Evolutionary conservation across 2,113 vertebrate species (phyloP).

Genomic region (Aix galericulata): DNA sequence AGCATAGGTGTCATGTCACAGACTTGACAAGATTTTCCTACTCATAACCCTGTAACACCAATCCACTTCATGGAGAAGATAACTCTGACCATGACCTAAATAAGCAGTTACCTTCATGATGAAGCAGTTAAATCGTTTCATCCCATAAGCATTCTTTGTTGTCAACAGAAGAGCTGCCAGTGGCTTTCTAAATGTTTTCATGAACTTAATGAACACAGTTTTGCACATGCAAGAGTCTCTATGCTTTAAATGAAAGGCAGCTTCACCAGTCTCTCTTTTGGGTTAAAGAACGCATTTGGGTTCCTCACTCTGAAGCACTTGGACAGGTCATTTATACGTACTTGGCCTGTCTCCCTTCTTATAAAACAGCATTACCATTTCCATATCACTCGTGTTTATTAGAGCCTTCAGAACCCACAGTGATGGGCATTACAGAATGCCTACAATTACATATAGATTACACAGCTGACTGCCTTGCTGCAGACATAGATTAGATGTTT

Average conservation of each 20-base stretch:
- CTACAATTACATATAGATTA: background rate
- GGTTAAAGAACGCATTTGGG: background rate
- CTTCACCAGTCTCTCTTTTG: background rate
- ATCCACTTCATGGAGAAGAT: background rate
- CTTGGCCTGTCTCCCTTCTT: background rate
- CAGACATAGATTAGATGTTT: background rate
- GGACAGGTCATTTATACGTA: background rate
- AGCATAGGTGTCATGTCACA: background rate
- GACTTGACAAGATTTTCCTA: background rate
- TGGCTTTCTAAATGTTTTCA: background rate
- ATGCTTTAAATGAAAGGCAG: background rate
- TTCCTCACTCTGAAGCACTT: background rate
- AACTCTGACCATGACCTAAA: background rate
- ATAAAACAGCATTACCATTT: background rate
- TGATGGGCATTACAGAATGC: background rate
- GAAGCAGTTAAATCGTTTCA: background rate
- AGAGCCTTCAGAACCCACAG: background rate
- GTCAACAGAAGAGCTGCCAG: background rate
- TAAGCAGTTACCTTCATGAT: background rate
- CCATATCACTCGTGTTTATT: background rate
- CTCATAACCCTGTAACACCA: background rate
- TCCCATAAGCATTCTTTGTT: fast-evolving
- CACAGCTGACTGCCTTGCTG: background rate
- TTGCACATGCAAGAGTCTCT: background rate
- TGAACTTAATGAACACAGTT: background rate